These are phyloP conservation scores for Mastigias papua DNA, from an alignment of 30 jellyfish, hydroid and myxozoan genomes.

Conservation along the genomic window DNA sequence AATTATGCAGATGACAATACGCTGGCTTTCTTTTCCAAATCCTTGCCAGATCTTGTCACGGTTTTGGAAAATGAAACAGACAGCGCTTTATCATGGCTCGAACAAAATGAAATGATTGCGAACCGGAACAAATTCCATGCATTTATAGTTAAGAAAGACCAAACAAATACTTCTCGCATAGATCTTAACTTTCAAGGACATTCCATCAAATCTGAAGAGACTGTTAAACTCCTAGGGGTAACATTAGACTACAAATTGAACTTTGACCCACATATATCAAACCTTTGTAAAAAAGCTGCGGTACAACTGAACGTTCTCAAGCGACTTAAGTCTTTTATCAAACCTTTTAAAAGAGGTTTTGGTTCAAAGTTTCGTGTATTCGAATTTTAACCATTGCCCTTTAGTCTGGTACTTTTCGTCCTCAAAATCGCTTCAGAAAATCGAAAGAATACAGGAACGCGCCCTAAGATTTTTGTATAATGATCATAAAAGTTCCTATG, in stretches of 20 bases:
- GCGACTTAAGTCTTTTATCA: conserved; percentile 32
- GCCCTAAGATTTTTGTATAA: no score
- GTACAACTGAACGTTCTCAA: no score
- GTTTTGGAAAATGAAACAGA: conserved; percentile 41
- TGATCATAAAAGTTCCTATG: no score
- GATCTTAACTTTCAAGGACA: conserved; percentile 6
- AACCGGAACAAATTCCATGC: conserved; percentile 51
- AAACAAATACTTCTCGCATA: no score
- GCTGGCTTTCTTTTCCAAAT: no score
- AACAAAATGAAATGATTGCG: conserved; percentile 40
- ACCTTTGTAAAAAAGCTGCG: conserved; percentile 57
- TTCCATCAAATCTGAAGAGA: no score
- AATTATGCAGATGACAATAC: conserved; percentile 41
- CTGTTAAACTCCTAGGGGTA: no score
- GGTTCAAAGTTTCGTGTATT: conserved; percentile 23
- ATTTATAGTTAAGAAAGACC: conserved; percentile 4
- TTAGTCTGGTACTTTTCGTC: conserved; percentile 34
- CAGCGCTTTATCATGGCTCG: conserved; percentile 44
- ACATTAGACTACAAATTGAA: no score
- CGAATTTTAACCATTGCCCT: conserved; percentile 34
- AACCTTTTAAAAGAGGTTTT: not conserved
- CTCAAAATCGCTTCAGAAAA: not conserved
- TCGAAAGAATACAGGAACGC: conserved; percentile 35
- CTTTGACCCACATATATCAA: conserved; percentile 19
- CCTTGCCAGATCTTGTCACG: no score